Conservation (phyloP, 1,140 invertebrate genomes). For the Cephus cinctus region DNA sequence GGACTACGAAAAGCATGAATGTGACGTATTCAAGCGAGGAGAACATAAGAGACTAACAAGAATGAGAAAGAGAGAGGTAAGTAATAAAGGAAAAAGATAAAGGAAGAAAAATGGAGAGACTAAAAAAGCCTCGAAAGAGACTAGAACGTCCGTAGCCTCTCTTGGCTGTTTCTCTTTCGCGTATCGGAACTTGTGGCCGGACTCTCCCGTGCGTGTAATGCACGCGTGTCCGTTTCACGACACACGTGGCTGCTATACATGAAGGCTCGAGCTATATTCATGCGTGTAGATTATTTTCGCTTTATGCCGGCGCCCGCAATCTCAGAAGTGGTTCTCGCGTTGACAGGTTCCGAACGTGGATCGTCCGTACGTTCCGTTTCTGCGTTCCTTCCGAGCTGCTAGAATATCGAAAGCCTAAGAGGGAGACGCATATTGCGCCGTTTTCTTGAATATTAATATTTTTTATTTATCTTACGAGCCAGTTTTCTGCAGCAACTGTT, state of each 20-base stretch:
- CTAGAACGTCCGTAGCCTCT: no score
- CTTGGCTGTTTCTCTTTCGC: no score
- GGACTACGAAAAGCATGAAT: no score
- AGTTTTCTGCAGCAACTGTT: not conserved
- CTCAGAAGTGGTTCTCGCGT: conserved; percentile 33
- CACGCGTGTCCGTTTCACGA: not conserved
- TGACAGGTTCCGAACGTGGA: conserved; percentile 25
- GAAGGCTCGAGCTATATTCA: not conserved
- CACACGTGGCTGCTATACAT: not conserved
- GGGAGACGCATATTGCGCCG: not conserved
- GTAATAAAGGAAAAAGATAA: no score
- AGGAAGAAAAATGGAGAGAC: no score
- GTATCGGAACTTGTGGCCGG: no score
- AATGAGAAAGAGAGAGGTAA: no score
- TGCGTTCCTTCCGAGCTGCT: not conserved
- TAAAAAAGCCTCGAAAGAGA: no score
- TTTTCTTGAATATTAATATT: not conserved
- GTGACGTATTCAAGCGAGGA: no score
- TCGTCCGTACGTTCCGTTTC: not conserved
- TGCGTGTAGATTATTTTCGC: conserved; percentile 36
- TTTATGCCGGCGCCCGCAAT: conserved; percentile 29
- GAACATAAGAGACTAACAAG: no score
- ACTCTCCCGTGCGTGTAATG: not conserved
- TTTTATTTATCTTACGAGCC: not conserved
- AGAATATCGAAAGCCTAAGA: no score